Percentiles rank a stretch among this genome's conserved stretches.
Conservation (phyloP, 2,113 vertebrate genomes). For the Rhinopomastus cyanomelas region DNA sequence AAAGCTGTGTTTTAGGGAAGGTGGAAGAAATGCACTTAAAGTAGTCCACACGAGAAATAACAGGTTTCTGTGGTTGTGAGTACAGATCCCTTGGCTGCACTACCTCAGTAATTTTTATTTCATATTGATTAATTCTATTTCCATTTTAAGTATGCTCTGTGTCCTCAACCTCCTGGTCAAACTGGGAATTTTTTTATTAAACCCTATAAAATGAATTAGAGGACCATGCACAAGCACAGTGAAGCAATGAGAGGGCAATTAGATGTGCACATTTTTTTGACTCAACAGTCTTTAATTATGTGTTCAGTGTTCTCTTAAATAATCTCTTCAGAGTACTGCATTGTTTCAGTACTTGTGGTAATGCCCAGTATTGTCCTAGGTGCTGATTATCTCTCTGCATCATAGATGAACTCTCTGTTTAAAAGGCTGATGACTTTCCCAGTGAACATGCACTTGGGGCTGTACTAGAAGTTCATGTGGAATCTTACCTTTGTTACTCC, state of each 20-base stretch:
- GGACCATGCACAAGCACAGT: background rate
- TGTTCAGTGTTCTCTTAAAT: slow-evolving; percentile 1
- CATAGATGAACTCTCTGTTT: background rate
- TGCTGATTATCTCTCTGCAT: background rate
- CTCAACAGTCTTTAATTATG: background rate
- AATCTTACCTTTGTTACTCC: background rate
- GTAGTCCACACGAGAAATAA: slow-evolving; percentile 3
- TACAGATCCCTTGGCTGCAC: slow-evolving; percentile 9
- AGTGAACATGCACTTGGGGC: fast-evolving
- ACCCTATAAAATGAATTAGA: background rate
- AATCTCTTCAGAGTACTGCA: background rate
- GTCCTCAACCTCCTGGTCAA: background rate
- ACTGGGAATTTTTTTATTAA: background rate
- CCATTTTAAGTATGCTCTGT: background rate
- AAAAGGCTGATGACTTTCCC: background rate
- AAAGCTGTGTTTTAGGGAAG: slow-evolving; percentile 19
- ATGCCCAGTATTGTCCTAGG: background rate
- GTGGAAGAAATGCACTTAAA: slow-evolving; percentile 27
- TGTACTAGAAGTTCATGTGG: background rate
- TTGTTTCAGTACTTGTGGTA: background rate
- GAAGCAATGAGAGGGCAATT: background rate
- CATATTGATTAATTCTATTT: background rate
- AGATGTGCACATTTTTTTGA: background rate
- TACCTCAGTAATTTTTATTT: background rate
- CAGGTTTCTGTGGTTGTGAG: slow-evolving; percentile 11